Percentiles rank a stretch among this genome's conserved stretches.
phyloP scores from a whole-genome alignment of 2,888 invertebrate genomes.

The Serripes groenlandicus region DNA sequence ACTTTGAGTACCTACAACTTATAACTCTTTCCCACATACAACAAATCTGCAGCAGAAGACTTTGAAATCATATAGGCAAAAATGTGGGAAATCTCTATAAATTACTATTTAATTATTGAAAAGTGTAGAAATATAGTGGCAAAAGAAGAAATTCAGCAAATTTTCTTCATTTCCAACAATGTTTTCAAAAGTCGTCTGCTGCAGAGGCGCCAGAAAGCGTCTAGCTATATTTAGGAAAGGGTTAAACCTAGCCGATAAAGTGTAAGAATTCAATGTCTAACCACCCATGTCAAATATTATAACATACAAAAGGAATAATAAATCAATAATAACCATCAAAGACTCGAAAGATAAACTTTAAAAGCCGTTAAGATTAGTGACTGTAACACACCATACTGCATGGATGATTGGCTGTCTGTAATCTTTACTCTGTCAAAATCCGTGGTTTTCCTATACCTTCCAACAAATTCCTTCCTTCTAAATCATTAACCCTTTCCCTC shows the following conservation, averaged over 20 bases:
- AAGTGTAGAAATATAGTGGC: neutral
- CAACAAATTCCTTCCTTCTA: too few species aligned
- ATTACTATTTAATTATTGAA: neutral
- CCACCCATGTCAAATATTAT: slow-evolving; percentile 14
- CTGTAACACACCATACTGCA: slow-evolving; percentile 3
- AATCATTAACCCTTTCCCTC: too few species aligned
- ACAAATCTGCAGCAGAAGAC: too few species aligned
- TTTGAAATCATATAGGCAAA: too few species aligned
- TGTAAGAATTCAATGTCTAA: neutral
- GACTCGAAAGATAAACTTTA: slow-evolving; percentile 5
- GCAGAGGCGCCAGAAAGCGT: neutral
- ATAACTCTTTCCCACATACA: too few species aligned
- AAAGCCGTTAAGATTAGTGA: slow-evolving; percentile 21
- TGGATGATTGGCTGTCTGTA: neutral
- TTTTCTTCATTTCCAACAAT: neutral
- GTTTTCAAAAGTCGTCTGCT: neutral
- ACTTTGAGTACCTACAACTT: too few species aligned
- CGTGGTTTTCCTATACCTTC: too few species aligned
- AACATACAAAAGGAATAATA: slow-evolving; percentile 5
- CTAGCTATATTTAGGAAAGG: too few species aligned
- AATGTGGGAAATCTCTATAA: too few species aligned
- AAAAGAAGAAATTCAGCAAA: neutral
- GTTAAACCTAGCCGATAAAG: too few species aligned
- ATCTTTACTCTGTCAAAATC: neutral
- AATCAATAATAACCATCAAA: slow-evolving; percentile 24